These are phyloP conservation scores for Isoperla grammatica DNA, from an alignment of 2,888 invertebrate species.

Conservation along the genomic window DNA sequence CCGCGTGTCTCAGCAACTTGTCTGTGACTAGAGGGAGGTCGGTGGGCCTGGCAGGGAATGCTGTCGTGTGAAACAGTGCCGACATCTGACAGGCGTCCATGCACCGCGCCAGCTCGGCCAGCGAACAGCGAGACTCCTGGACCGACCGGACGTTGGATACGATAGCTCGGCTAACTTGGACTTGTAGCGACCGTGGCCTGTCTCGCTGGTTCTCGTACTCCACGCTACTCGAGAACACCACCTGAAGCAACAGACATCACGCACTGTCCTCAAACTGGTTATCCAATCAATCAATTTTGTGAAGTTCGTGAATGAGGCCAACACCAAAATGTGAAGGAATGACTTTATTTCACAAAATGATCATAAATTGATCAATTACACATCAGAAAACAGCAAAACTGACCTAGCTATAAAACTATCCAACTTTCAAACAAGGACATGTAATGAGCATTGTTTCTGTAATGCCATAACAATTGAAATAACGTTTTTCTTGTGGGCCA, in stretches of 20 bases:
- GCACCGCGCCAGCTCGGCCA: slow-evolving; percentile 74
- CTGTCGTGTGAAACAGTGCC: slow-evolving; percentile 61
- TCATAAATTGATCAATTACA: no score
- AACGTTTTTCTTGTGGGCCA: no score
- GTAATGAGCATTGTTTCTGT: no score
- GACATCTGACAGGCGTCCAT: slow-evolving; percentile 71
- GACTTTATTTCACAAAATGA: no score
- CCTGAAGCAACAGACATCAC: slow-evolving; percentile 45
- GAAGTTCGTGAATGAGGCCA: background rate
- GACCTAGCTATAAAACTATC: background rate
- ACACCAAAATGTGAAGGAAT: background rate
- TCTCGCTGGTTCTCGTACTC: slow-evolving; percentile 78
- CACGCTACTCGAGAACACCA: slow-evolving; percentile 69
- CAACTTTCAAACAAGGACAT: no score
- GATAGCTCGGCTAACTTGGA: slow-evolving; percentile 70
- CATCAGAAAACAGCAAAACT: no score
- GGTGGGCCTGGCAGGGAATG: slow-evolving; percentile 64
- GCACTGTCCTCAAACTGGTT: background rate
- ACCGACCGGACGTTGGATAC: slow-evolving; percentile 58
- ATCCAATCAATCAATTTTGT: no score
- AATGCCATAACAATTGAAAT: no score
- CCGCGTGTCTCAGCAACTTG: slow-evolving; percentile 69
- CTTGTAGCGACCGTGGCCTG: slow-evolving; percentile 78
- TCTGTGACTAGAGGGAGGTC: slow-evolving; percentile 76
- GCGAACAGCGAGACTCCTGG: slow-evolving; percentile 56